These are phyloP conservation scores for Heterocephalus glaber DNA, from an alignment of 2,113 vertebrate species.

Conservation along the genomic window DNA sequence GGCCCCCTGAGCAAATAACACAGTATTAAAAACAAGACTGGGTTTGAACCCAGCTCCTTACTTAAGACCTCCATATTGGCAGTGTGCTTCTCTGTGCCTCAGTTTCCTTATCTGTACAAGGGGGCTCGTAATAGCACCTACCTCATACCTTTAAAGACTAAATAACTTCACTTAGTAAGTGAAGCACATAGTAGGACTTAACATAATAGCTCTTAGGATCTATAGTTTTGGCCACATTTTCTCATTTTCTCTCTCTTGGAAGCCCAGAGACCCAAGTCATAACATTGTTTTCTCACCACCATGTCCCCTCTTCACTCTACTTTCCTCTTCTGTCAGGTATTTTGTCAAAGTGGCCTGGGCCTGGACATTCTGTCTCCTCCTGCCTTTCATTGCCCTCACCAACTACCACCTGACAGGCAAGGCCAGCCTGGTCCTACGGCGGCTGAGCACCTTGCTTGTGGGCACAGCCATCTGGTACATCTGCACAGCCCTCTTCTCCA, in stretches of 20 bases:
- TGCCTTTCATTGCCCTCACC: constrained; percentile 93
- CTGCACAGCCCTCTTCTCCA: constrained; percentile 89
- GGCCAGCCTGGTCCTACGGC: constrained; percentile 80
- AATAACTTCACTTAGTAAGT: neutral
- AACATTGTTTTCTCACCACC: neutral
- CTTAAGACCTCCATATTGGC: neutral
- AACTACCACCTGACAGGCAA: constrained; percentile 85
- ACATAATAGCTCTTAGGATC: neutral
- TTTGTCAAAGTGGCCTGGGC: constrained; percentile 98
- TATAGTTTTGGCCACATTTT: neutral
- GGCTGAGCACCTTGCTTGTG: constrained; percentile 89
- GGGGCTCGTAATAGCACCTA: neutral
- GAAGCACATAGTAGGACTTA: neutral
- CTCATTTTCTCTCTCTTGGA: neutral
- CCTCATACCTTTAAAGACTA: neutral
- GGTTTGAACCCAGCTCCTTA: neutral
- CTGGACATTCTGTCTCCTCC: constrained; percentile 94
- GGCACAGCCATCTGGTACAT: constrained; percentile 92
- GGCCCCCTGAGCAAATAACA: neutral
- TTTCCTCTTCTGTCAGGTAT: constrained; percentile 87
- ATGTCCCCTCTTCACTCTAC: neutral
- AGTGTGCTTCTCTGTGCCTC: neutral
- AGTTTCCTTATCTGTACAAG: constrained; percentile 32
- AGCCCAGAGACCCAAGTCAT: neutral
- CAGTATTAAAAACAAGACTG: neutral